Evolutionary conservation across 35 echinoderm and acorn worm species (phyloP), one percentile per base, ranked within the genome.

Genomic region (Eucidaris tribuloides): DNA sequence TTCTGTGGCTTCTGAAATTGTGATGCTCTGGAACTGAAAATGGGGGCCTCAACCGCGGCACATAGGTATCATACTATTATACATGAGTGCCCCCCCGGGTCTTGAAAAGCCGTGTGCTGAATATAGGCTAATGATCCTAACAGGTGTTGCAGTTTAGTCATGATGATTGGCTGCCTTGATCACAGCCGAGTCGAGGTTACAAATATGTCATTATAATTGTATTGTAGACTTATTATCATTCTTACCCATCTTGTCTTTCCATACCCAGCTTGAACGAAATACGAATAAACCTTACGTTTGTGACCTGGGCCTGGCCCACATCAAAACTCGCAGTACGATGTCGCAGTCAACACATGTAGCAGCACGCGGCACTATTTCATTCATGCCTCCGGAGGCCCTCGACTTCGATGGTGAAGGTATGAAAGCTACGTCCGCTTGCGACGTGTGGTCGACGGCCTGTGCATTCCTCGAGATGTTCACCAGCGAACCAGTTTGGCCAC

Each of bases 221-320:
- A 14, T 17, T 2, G 25, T 37, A 40, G 2, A 20, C 1, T 74
- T 17, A 42, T 13, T 44, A 42, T 42, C 20, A 35, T 32, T 17
- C 3, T 4, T 9, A n/a, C n/a, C n/a, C n/a, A n/a, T 74, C 68
- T 7, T n/a, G n/a, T 15, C 37, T 17, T 22, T 4, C 17, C 7
- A 9, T n/a, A 52, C n/a, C 9, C 68, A 74, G 68, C 2, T 74
- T 25, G 68, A 74, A 24, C 2, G 35, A 41, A 44, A 19, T 6
- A 74, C 68, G 1, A 41, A 38, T n/a, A 74, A 24, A 36, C 68
- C 68, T 35, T 74, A 74, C 37, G 24, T 74, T 7, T 74, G 68
- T 74, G 68, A 74, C 41, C 68, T 74, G 24, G 68, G 68, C 44
- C 68, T 74, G 24, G 68, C 68, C 3, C 68, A 74, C 35, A 74